Percentiles rank a stretch among this genome's conserved stretches.
phyloP scores from a whole-genome alignment of 2,113 vertebrate genomes.

The Sclerurus mexicanus region DNA sequence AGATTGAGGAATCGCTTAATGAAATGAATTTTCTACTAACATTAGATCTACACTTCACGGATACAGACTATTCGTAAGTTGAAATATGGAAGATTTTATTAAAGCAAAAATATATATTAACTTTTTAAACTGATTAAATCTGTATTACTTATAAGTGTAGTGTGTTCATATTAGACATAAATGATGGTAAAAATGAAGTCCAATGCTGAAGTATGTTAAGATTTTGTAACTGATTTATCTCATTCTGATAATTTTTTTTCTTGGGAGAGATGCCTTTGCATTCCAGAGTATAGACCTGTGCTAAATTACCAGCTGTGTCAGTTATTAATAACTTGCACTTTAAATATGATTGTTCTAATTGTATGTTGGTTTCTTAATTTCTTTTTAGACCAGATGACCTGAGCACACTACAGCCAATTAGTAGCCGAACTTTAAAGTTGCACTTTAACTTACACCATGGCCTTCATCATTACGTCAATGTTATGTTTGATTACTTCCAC shows the following conservation, averaged over 20 bases:
- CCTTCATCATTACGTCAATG: slow-evolving; percentile 96
- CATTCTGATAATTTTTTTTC: neutral
- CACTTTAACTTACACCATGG: slow-evolving; percentile 94
- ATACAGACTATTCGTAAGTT: slow-evolving; percentile 97
- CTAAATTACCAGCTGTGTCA: neutral
- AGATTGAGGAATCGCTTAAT: slow-evolving; percentile 95
- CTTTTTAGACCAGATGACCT: slow-evolving; percentile 86
- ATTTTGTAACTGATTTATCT: neutral
- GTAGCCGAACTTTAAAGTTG: slow-evolving; percentile 92
- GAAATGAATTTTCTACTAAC: slow-evolving; percentile 94
- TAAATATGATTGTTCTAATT: neutral
- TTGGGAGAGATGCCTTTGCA: neutral
- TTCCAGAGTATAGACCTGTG: neutral
- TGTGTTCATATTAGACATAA: neutral
- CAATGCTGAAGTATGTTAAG: neutral
- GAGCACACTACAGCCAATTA: slow-evolving; percentile 91
- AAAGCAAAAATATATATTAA: neutral
- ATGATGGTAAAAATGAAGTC: neutral
- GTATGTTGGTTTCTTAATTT: neutral
- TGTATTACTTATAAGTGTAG: neutral
- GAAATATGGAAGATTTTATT: slow-evolving; percentile 1
- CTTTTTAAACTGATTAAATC: neutral
- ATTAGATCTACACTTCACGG: slow-evolving; percentile 95
- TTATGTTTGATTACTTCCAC: slow-evolving; percentile 99
- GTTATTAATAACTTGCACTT: neutral